A percentile compares a stretch with the other conserved stretches of the same genome.
Conservation (phyloP, 2,797 vertebrate species). For the Caiman crocodilus region DNA sequence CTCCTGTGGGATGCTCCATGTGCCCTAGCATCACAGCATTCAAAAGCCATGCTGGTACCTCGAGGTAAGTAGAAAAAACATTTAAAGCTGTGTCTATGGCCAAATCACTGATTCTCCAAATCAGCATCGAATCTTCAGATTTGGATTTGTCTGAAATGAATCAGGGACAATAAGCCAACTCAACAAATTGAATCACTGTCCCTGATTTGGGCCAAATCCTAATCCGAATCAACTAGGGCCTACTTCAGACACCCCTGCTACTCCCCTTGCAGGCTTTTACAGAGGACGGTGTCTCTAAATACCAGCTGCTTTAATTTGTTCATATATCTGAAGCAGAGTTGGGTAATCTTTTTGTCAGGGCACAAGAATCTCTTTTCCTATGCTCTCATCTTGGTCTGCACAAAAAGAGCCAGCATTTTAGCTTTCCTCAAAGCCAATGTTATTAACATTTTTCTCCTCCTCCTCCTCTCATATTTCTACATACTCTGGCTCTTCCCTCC, state of each 20-base stretch:
- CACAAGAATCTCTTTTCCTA: not conserved
- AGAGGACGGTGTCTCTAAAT: not conserved
- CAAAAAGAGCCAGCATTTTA: not conserved
- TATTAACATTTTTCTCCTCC: not conserved
- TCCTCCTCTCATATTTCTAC: not conserved
- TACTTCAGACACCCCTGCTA: not conserved
- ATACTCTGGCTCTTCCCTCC: not conserved
- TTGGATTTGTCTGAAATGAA: no score
- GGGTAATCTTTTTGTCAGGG: not conserved
- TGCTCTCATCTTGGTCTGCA: not conserved
- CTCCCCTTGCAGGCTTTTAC: not conserved
- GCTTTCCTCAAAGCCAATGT: not conserved
- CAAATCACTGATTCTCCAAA: no score
- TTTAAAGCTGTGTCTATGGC: no score
- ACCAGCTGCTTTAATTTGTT: not conserved
- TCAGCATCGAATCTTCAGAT: no score
- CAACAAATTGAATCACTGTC: no score
- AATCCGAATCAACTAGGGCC: no score
- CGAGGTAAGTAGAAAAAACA: no score
- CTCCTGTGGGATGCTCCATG: no score
- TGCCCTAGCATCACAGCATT: no score
- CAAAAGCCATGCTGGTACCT: no score
- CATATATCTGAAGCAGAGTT: not conserved
- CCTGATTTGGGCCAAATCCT: no score
- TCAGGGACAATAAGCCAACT: no score